Conservation (phyloP, 1,140 invertebrate genomes). For the Samia ricini region DNA sequence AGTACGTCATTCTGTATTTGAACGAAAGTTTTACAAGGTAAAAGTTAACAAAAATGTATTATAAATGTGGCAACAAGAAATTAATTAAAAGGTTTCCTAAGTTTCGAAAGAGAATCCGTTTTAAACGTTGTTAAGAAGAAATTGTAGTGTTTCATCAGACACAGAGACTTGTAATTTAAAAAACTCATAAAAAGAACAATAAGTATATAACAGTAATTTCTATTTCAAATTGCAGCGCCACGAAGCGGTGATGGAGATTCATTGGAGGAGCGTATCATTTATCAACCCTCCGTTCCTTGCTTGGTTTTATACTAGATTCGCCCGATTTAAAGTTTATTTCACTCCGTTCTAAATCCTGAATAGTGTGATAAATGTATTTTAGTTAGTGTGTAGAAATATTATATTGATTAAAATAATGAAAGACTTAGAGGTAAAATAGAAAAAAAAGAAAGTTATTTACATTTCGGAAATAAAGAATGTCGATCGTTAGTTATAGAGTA, state of each 20-base stretch:
- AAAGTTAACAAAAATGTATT: neutral
- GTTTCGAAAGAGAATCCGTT: neutral
- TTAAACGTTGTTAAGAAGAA: slow-evolving; percentile 3
- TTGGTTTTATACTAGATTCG: slow-evolving; percentile 47
- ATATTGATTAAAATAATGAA: no score
- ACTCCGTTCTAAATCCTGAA: slow-evolving; percentile 26
- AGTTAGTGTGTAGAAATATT: no score
- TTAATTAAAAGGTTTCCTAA: neutral
- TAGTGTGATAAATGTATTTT: slow-evolving; percentile 23
- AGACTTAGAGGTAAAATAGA: no score
- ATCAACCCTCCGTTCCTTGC: slow-evolving; percentile 55
- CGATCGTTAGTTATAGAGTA: no score
- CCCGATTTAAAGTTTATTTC: slow-evolving; percentile 53
- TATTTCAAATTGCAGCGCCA: slow-evolving; percentile 50
- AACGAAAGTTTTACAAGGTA: slow-evolving; percentile 33
- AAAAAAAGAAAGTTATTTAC: neutral
- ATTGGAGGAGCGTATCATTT: slow-evolving; percentile 60
- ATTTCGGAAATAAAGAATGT: no score
- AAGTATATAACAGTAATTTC: slow-evolving; percentile 44
- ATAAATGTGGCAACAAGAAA: slow-evolving; percentile 8
- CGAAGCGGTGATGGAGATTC: slow-evolving; percentile 59
- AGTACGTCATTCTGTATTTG: no score
- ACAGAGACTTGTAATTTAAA: slow-evolving; percentile 8
- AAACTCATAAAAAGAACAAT: slow-evolving; percentile 9
- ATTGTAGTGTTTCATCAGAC: slow-evolving; percentile 6